Evolutionary conservation across 1,140 invertebrate genomes (phyloP), one percentile per base, ranked within the genome.

Genomic region (Drosophila watanabei): DNA sequence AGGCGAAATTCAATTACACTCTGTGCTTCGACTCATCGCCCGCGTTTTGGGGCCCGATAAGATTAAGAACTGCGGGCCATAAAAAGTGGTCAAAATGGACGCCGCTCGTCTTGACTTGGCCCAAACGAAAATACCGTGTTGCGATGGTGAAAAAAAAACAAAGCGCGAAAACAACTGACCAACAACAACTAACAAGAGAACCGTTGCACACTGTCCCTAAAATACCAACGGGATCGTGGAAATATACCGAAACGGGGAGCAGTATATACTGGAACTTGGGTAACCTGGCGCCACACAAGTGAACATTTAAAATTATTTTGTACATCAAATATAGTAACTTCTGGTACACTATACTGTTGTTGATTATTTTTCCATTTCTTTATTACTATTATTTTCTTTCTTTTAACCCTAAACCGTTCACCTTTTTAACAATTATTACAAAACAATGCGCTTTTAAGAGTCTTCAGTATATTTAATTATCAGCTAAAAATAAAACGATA

Each of bases 11-110:
- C 41, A 75, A 73, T 70, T 60, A 87, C 71, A 68, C 58, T 60
- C 66, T 62, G 51, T 58, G 70, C 37, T 66, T 51, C 70, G 80
- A 75, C 75, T 87, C 82, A 86, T 86, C 30, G 79, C 69, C 78
- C 69, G 61, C 46, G 61, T 49, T 66, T 78, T 68, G 46, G 57
- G 77, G 45, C 46, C 54, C 51, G 85, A 79, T 88, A 88, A 88
- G 85, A 89, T 88, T 81, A 88, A 69, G 52, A 70, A 57, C 54
- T 28, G 51, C 68, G 63, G 68, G 59, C 60, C 59, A 69, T 79
- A 82, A 79, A 78, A 78, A 18, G 28, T 64, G 61, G 24, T 39
- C 54, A 35, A 18, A 54, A 30, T 43, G 37, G 63, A 68, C 35
- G 54, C 54, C 54, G 54, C 54, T 39, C 7, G 35, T 57, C 48